phyloP scores from a whole-genome alignment of 2,113 vertebrate genomes.

The Stigmatopora nigra region DNA sequence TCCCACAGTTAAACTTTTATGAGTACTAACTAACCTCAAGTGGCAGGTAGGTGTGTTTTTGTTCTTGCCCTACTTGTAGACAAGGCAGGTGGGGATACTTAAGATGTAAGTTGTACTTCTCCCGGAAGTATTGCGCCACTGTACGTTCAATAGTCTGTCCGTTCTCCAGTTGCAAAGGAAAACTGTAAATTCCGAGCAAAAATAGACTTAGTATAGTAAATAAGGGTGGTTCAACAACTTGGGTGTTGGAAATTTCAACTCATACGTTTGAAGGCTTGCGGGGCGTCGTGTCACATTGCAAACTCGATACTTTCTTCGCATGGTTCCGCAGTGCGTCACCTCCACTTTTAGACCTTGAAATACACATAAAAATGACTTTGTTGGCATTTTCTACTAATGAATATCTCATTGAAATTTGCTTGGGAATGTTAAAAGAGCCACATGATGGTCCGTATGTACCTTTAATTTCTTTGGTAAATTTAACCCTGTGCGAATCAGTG shows the following conservation, averaged over 20 bases:
- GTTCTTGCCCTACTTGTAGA: constrained; percentile 97
- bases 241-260: background rate
- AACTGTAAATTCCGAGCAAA: constrained; percentile 66
- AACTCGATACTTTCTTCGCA: constrained; percentile 97
- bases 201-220: background rate
- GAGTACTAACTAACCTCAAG: constrained; percentile 86
- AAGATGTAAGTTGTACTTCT: constrained; percentile 96
- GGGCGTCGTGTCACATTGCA: constrained; percentile 95
- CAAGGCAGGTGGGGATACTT: constrained; percentile 98
- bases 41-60: constrained; percentile 98
- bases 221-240: background rate
- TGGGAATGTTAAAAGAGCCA: background rate
- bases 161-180: constrained; percentile 95
- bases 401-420: no score
- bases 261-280: constrained; percentile 95
- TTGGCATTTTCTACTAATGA: no score
- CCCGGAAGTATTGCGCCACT: constrained; percentile 98
- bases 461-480: constrained; percentile 99
- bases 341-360: constrained; percentile 92
- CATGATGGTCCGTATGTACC: constrained; percentile 44
- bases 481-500: constrained; percentile 98
- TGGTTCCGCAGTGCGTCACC: constrained; percentile 98
- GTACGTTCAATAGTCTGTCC: constrained; percentile 98
- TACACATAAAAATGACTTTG: background rate
- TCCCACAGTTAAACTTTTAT: background rate